phyloP scores from a whole-genome alignment of 2,113 vertebrate genomes.

The Megatriorchis doriae region DNA sequence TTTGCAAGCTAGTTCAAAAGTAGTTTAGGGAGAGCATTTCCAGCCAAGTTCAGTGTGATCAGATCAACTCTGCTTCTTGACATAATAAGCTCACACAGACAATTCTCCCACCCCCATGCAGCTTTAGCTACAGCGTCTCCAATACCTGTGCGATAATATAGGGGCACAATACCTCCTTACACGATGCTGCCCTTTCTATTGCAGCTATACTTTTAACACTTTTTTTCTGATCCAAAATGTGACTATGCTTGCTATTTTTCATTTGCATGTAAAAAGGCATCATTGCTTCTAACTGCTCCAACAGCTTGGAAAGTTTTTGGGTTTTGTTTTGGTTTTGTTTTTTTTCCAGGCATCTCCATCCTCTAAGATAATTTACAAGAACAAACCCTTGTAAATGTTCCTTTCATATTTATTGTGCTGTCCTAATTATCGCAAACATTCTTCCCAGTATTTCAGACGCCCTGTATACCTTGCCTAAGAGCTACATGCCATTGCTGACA shows the following conservation, averaged over 20 bases:
- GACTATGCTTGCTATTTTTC: neutral
- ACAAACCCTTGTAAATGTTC: neutral
- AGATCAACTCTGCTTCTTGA: neutral
- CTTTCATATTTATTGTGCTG: neutral
- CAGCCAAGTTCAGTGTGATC: neutral
- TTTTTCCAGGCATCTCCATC: neutral
- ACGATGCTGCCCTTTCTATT: fast-evolving
- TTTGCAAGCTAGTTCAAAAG: neutral
- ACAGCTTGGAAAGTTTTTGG: neutral
- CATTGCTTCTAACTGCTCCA: neutral
- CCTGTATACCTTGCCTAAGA: neutral
- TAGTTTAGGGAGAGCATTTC: neutral
- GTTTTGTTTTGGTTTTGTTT: neutral
- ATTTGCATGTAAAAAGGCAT: neutral
- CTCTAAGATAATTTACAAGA: neutral
- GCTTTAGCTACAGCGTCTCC: neutral
- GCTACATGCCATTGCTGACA: neutral
- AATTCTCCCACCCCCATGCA: neutral
- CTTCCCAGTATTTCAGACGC: neutral
- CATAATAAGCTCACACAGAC: neutral
- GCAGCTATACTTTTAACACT: neutral
- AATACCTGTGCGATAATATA: neutral
- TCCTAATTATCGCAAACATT: neutral
- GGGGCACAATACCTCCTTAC: fast-evolving
- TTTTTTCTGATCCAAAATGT: neutral